Base-by-base conservation (phyloP, 35 echinoderm and acorn worm genomes). In the Eucidaris tribuloides region DNA sequence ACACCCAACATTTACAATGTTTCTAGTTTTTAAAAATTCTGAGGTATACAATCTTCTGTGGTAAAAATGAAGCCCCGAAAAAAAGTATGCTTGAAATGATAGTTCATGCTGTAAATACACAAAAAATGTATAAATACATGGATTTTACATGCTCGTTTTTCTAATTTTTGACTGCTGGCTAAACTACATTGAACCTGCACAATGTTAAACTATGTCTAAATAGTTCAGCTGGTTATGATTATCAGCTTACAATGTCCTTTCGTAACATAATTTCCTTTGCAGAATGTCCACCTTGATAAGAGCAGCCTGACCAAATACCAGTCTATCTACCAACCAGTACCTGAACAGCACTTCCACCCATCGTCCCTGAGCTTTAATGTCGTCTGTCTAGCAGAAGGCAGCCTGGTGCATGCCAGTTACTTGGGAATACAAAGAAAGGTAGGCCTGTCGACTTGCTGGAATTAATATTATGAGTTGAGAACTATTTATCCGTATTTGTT, bases 361-460 rank as follows among this genome's bases (percentile, higher is more conserved):
- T 74, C 91, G 19, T 64, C 96, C 20, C 80, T 93, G 1, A 99
- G 83, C 56, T 99, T 99, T 49, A 74, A 76, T 43, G 62, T 88
- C 7, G 56, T 70, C 15, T 93, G 96, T 42, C 71, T 99, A 18
- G 89, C 92, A 87, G 96, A 99, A 63, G 85, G 86, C 7, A 84
- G 91, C 17, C 64, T 99, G 11, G 91, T 99, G 11, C 82, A 59
- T 6, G 71, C 87, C 27, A 52, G 61, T 27, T 93, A 87, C 36
- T 65, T 90, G 3, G 96, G 96, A 41, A 41, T 82, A 20, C 96
- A 99, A 59, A 82, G 83, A 86, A 88, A 99, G 96, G 96, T 99
- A 84, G 65, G 28, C 33, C 20, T 31, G 14, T 0, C 19, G 4
- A 29, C n/a, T 4, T 5, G 34, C 25, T 14, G 5, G 17, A 20